Evolutionary conservation across 2,888 invertebrate genomes (phyloP), one percentile per base, ranked within the genome.

Genomic region (Agrochola lychnidis): DNA sequence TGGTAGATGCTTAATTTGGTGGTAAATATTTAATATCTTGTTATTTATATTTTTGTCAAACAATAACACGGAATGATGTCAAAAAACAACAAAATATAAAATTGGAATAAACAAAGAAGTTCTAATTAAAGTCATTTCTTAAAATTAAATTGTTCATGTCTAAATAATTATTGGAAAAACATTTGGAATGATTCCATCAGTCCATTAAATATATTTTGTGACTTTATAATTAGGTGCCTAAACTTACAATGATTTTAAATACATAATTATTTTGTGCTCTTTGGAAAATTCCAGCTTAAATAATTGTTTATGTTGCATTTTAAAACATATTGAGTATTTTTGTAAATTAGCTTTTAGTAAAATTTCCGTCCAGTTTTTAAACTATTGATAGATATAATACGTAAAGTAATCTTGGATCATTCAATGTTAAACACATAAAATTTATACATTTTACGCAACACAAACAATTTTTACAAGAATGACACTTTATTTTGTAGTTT

Each of bases 181-280:
- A 77, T 68, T 79, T 82, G 93, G 93, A 93, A 93, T 93, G 93
- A 91, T 89, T 84, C 84, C 81, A 88, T 91, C 90, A 91, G 90
- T 90, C 89, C 90, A 81, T 85, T 81, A 72, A 75, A 84, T 64
- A 66, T 76, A 76, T 61, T 76, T 81, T 77, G 57, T 73, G 76
- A 78, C 72, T 71, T 75, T 77, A 80, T 16, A 66, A 73, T 76
- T 78, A 82, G 25, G 51, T 77, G 70, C 56, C 48, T 81, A 80
- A 76, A 73, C 56, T 67, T 59, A 68, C 40, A 71, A 73, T 74
- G 45, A 61, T 73, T 81, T 78, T n/a, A 81, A 76, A 69, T 45
- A 45, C 4, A 14, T 42, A 70, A 78, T 61, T 73, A 76, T 75
- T 72, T 70, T 72, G 70, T 77, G 78, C 67, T 86, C 88, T 87